phyloP scores from a whole-genome alignment of 2,797 vertebrate species.

The Meriones psammophilus region DNA sequence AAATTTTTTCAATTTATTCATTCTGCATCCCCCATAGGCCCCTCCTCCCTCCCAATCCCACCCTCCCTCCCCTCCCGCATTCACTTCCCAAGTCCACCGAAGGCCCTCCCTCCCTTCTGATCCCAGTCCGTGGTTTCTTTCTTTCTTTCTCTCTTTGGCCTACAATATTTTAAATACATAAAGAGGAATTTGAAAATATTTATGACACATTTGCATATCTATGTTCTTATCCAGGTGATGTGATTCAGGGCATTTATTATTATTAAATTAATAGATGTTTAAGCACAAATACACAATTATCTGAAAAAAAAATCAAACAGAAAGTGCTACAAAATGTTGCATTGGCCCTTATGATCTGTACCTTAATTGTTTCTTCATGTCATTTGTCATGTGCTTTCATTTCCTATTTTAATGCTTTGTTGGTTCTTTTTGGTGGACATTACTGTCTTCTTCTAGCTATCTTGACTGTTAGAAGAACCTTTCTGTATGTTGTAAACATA shows the following conservation, averaged over 20 bases:
- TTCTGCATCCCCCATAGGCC: too few species aligned
- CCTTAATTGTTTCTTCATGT: neutral
- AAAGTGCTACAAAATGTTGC: too few species aligned
- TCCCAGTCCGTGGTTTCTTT: too few species aligned
- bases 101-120: too few species aligned
- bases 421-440: neutral
- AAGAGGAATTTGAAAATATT: neutral
- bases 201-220: neutral
- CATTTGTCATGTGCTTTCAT: neutral
- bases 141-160: too few species aligned
- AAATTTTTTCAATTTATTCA: too few species aligned
- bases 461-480: conserved; percentile 4
- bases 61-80: too few species aligned
- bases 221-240: neutral
- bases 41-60: too few species aligned
- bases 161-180: neutral
- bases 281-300: neutral
- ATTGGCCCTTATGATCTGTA: too few species aligned
- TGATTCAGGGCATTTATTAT: conserved; percentile 15
- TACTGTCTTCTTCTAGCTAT: neutral
- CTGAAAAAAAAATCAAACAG: neutral
- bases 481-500: neutral
- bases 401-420: neutral
- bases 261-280: neutral
- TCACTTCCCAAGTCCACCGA: too few species aligned